phyloP scores from a whole-genome alignment of 2,797 vertebrate species.

The Strix occidentalis region DNA sequence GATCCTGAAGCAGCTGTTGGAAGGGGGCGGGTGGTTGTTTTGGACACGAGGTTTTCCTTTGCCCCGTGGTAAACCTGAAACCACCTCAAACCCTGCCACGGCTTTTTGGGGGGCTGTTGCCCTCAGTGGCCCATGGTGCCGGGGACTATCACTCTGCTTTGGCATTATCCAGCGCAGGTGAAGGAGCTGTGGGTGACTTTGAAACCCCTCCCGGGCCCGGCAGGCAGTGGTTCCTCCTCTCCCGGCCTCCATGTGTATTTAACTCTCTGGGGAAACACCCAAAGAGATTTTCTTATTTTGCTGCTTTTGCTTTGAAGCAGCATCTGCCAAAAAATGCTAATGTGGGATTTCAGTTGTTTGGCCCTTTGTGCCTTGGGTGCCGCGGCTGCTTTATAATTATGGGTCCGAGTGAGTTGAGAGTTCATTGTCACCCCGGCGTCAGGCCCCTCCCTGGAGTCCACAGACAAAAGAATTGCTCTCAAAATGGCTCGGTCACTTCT shows the following conservation, averaged over 20 bases:
- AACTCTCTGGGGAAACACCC: not conserved
- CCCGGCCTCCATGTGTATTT: not conserved
- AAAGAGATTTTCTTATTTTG: not conserved
- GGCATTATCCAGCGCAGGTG: not conserved
- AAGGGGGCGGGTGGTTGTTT: too few species aligned
- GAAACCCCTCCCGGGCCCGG: not conserved
- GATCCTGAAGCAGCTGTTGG: not conserved
- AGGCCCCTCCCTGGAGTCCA: not conserved
- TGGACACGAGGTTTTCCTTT: accelerated
- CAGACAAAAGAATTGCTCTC: not conserved
- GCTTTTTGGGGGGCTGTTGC: accelerated
- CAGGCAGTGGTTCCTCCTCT: not conserved
- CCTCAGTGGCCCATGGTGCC: accelerated
- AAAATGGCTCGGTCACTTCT: not conserved
- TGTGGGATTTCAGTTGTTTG: not conserved
- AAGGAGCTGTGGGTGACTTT: not conserved
- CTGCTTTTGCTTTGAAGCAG: not conserved
- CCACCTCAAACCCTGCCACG: not conserved
- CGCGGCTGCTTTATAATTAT: not conserved
- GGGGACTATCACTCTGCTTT: not conserved
- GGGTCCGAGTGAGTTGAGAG: not conserved
- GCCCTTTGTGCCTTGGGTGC: not conserved
- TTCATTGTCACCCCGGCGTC: not conserved
- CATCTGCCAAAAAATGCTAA: not conserved
- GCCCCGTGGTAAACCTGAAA: not conserved